Evolutionary conservation across 1,140 invertebrate genomes (phyloP).

Genomic region (Drosophila ananassae): DNA sequence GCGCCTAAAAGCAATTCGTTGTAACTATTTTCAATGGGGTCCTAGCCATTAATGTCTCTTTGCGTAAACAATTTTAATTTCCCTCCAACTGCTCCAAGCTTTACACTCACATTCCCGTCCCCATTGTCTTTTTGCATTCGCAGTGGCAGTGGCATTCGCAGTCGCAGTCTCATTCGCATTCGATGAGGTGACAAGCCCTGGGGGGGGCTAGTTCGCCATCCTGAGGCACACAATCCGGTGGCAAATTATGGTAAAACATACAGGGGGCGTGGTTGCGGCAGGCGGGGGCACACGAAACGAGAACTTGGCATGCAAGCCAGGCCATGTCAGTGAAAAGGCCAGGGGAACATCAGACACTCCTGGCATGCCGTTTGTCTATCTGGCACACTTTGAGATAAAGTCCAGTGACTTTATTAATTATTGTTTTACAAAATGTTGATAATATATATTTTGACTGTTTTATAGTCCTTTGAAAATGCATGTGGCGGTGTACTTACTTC

Average conservation of each 20-base stretch:
- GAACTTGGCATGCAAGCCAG: constrained; percentile 62
- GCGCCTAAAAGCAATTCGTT: constrained; percentile 76
- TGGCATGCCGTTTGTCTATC: constrained; percentile 33
- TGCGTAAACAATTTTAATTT: constrained; percentile 82
- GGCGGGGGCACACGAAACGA: constrained; percentile 64
- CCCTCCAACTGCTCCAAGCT: constrained; percentile 46
- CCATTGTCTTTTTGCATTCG: neutral
- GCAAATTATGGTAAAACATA: constrained; percentile 80
- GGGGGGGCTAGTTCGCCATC: constrained; percentile 33
- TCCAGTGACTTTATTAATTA: constrained; percentile 6
- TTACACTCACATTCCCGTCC: constrained; percentile 54
- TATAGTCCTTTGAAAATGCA: too few species aligned
- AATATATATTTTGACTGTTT: too few species aligned
- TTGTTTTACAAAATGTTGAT: neutral
- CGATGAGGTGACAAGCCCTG: constrained; percentile 70
- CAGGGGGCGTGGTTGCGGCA: constrained; percentile 42
- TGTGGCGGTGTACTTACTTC: too few species aligned
- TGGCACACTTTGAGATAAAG: constrained; percentile 26
- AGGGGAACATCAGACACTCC: constrained; percentile 19
- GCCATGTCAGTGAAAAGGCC: constrained; percentile 31
- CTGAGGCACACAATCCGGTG: constrained; percentile 48
- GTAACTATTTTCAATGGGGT: constrained; percentile 57
- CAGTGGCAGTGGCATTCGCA: neutral
- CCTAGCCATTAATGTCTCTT: constrained; percentile 64
- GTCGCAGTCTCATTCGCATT: constrained; percentile 13